These are phyloP conservation scores for Porites australiensis DNA, from an alignment of 64 coral and sea anemone species.

Conservation along the genomic window DNA sequence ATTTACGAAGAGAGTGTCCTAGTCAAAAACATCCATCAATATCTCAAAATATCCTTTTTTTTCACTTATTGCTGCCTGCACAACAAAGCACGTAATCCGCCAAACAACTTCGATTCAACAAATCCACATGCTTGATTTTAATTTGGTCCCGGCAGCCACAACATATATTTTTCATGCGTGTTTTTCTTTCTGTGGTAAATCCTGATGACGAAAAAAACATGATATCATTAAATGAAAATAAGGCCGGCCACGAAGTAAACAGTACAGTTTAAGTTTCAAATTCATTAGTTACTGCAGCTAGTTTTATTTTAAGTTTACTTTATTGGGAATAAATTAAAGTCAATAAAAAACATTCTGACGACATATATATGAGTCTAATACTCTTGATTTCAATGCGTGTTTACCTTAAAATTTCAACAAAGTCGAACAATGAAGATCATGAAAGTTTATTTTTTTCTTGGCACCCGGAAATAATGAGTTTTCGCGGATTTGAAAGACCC, in stretches of 20 bases:
- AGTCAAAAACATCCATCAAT: no score
- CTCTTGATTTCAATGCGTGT: not conserved
- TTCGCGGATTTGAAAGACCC: not conserved
- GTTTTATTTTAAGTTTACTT: not conserved
- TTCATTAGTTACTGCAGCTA: not conserved
- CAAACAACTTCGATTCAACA: not conserved
- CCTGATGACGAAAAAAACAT: constrained; percentile 21
- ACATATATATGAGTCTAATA: not conserved
- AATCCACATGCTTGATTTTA: not conserved
- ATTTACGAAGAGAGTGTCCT: not conserved
- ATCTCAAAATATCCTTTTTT: not conserved
- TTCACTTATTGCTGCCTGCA: not conserved
- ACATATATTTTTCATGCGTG: constrained; percentile 28
- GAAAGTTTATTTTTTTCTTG: not conserved
- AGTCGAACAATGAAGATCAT: not conserved
- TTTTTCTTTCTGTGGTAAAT: constrained; percentile 5
- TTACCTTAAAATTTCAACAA: not conserved
- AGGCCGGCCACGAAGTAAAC: not conserved
- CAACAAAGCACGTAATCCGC: not conserved
- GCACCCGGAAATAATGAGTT: not conserved
- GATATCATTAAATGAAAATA: constrained; percentile 8
- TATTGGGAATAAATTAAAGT: not conserved
- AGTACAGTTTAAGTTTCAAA: not conserved
- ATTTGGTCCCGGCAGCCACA: constrained; percentile 14
- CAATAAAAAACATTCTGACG: no score